Evolutionary conservation across 1,140 invertebrate species (phyloP).

Genomic region (Glossosoma conforme): DNA sequence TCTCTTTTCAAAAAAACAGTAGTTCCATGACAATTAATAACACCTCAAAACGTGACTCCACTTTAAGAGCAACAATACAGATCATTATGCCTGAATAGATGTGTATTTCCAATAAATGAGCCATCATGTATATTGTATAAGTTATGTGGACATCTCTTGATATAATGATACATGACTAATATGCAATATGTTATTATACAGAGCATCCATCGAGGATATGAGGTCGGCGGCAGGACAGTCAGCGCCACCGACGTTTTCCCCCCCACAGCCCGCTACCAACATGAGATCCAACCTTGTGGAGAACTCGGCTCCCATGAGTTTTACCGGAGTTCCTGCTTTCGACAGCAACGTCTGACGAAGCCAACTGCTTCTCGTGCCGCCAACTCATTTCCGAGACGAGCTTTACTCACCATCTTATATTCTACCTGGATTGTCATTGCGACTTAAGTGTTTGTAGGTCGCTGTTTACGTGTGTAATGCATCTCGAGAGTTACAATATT

Average conservation of each 20-base stretch:
- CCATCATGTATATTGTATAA: background rate
- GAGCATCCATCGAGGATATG: conserved; percentile 72
- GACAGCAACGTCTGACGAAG: conserved; percentile 29
- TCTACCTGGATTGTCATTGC: background rate
- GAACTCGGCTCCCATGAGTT: conserved; percentile 70
- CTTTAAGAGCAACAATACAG: too few relatives aligned
- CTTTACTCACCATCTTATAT: conserved; percentile 3
- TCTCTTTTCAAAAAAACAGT: too few relatives aligned
- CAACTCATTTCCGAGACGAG: background rate
- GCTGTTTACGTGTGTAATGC: too few relatives aligned
- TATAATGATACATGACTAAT: background rate
- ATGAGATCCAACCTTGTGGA: conserved; percentile 63
- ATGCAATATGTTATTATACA: conserved; percentile 35
- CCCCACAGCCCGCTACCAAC: conserved; percentile 37
- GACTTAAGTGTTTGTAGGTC: too few relatives aligned
- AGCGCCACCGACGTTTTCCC: conserved; percentile 7
- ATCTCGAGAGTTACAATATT: too few relatives aligned
- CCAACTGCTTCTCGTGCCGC: too few relatives aligned
- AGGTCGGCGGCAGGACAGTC: conserved; percentile 55
- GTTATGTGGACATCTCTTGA: background rate
- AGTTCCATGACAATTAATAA: too few relatives aligned
- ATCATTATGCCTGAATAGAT: too few relatives aligned
- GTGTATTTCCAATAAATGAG: background rate
- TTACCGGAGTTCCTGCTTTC: conserved; percentile 56
- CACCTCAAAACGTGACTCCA: too few relatives aligned